Conservation (phyloP, 2,888 invertebrate genomes). For the Chirona hameri region DNA sequence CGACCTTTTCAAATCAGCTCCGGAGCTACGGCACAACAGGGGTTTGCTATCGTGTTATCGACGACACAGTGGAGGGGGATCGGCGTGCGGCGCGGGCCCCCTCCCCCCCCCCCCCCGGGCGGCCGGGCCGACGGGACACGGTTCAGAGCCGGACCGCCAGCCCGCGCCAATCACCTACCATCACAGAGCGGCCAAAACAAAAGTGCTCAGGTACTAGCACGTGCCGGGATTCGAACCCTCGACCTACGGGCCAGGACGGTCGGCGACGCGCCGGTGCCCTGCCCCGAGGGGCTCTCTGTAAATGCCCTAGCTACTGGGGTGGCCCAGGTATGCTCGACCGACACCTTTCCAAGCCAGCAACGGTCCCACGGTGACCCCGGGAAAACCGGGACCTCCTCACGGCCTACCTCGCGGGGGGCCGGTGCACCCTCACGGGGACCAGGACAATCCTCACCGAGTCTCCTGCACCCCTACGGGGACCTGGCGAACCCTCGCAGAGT, state of each 20-base stretch:
- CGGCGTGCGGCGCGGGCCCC: slow-evolving; percentile 1
- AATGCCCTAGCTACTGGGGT: too few relatives aligned
- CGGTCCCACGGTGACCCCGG: too few relatives aligned
- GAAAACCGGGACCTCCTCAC: too few relatives aligned
- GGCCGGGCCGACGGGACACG: not conserved
- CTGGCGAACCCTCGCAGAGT: too few relatives aligned
- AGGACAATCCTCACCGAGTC: too few relatives aligned
- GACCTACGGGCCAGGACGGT: not conserved
- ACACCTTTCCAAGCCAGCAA: too few relatives aligned
- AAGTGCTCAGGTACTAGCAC: slow-evolving; percentile 9
- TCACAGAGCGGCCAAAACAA: slow-evolving; percentile 22
- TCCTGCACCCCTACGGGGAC: too few relatives aligned
- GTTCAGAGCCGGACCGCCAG: not conserved
- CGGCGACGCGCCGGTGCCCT: too few relatives aligned
- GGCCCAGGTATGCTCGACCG: too few relatives aligned
- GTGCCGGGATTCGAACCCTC: not conserved
- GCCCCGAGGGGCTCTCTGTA: too few relatives aligned
- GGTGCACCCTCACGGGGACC: too few relatives aligned
- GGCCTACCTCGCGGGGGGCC: too few relatives aligned
- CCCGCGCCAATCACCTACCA: not conserved
- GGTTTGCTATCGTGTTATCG: slow-evolving; percentile 9
- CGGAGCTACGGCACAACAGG: not conserved
- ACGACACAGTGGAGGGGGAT: not conserved
- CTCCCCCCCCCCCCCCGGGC: not conserved
- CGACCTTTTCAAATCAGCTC: slow-evolving; percentile 11